phyloP scores from a whole-genome alignment of 2,113 vertebrate genomes.

The Hipposideros armiger region DNA sequence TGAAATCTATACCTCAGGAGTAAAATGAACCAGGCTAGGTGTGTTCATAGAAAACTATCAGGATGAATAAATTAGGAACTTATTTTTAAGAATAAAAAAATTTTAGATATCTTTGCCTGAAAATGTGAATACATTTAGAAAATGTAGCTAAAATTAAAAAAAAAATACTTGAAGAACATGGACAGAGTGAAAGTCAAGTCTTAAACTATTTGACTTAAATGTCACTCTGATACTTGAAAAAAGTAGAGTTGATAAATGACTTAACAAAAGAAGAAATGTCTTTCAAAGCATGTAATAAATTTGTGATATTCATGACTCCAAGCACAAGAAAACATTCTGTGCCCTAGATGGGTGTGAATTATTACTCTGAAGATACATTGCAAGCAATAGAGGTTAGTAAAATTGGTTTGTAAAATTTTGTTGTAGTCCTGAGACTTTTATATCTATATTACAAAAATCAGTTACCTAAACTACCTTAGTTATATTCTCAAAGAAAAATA shows the following conservation, averaged over 20 bases:
- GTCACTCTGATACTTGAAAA: neutral
- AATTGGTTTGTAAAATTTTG: neutral
- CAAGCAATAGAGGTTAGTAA: neutral
- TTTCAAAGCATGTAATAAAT: neutral
- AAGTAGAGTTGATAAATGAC: neutral
- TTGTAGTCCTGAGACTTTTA: neutral
- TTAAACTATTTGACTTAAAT: neutral
- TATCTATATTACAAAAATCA: neutral
- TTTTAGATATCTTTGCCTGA: neutral
- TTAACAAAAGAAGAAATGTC: neutral
- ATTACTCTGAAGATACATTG: neutral
- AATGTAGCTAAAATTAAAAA: neutral
- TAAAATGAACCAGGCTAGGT: neutral
- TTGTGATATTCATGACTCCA: neutral
- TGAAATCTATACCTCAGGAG: neutral
- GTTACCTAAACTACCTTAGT: neutral
- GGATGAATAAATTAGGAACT: neutral
- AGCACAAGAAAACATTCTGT: neutral
- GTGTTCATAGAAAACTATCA: neutral
- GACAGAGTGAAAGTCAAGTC: neutral
- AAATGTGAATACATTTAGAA: slow-evolving; percentile 27
- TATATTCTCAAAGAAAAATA: slow-evolving; percentile 39
- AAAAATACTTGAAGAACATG: neutral
- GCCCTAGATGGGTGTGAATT: neutral
- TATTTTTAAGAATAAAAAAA: neutral